A percentile compares a stretch with the other conserved stretches of the same genome.
These are phyloP conservation scores for Amiota minor DNA, from an alignment of 2,888 invertebrate genomes.

Conservation along the genomic window DNA sequence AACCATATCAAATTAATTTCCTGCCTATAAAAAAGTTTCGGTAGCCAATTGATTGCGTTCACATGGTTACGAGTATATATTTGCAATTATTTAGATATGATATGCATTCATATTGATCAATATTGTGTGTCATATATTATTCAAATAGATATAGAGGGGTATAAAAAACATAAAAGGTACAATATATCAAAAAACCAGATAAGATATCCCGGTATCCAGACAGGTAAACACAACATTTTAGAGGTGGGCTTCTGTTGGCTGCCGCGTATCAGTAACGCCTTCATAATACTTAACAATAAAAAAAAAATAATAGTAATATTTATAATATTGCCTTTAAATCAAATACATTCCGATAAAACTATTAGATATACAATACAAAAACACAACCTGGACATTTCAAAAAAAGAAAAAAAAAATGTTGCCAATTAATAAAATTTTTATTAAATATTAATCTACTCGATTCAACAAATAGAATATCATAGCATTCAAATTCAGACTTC, in stretches of 20 bases:
- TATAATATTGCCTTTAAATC: constrained; percentile 8
- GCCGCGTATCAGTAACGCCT: too few relatives aligned
- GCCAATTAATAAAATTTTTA: too few relatives aligned
- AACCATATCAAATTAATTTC: constrained; percentile 12
- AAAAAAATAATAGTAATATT: background rate
- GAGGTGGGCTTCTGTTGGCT: too few relatives aligned
- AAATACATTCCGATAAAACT: background rate
- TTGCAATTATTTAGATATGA: constrained; percentile 33
- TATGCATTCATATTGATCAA: background rate
- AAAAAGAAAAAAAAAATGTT: background rate
- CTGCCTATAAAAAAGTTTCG: background rate
- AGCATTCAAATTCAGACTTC: too few relatives aligned
- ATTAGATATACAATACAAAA: background rate
- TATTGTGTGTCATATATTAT: background rate
- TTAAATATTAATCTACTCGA: too few relatives aligned
- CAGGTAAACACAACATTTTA: background rate
- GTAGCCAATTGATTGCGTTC: constrained; percentile 17
- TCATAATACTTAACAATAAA: background rate
- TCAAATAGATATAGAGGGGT: too few relatives aligned
- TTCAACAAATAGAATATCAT: too few relatives aligned
- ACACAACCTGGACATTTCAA: background rate
- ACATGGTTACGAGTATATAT: constrained; percentile 31
- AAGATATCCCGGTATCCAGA: background rate
- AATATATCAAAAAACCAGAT: too few relatives aligned
- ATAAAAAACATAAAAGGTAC: too few relatives aligned